Conservation (phyloP, 2,888 invertebrate species). For the Aphidoletes aphidimyza region DNA sequence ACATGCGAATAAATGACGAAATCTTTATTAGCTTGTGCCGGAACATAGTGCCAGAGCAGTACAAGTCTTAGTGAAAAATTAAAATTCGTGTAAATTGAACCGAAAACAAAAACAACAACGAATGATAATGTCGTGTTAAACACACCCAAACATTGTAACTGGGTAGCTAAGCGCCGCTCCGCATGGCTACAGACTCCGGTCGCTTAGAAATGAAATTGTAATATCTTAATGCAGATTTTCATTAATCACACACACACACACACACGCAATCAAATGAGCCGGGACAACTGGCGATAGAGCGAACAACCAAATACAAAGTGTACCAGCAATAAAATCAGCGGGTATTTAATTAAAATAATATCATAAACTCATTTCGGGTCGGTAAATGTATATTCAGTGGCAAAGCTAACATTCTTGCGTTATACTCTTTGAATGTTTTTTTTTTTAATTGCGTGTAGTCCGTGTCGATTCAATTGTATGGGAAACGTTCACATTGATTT, state of each 20-base stretch:
- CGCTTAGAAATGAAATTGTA: not conserved
- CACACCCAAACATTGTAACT: conserved; percentile 11
- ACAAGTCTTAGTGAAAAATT: too few species aligned
- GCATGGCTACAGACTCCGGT: not conserved
- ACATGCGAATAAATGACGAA: not conserved
- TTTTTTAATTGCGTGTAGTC: too few species aligned
- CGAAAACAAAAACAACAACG: not conserved
- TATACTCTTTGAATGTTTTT: too few species aligned
- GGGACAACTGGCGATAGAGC: not conserved
- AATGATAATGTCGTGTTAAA: conserved; percentile 37
- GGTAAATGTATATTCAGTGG: conserved; percentile 1
- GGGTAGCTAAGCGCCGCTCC: not conserved
- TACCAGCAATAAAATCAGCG: conserved; percentile 34
- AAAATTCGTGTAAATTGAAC: not conserved
- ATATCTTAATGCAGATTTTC: conserved; percentile 12
- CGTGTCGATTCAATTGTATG: too few species aligned
- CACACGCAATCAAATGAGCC: not conserved
- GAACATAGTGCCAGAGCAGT: too few species aligned
- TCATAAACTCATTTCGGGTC: conserved; percentile 22
- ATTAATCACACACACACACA: not conserved
- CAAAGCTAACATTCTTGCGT: not conserved
- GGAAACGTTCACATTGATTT: too few species aligned
- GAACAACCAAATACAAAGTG: not conserved
- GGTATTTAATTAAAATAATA: conserved; percentile 46
- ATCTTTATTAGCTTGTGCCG: too few species aligned